A percentile compares a stretch with the other conserved stretches of the same genome.
These are phyloP conservation scores for Phorcus lineatus DNA, from an alignment of 2,888 invertebrate genomes.

Conservation along the genomic window DNA sequence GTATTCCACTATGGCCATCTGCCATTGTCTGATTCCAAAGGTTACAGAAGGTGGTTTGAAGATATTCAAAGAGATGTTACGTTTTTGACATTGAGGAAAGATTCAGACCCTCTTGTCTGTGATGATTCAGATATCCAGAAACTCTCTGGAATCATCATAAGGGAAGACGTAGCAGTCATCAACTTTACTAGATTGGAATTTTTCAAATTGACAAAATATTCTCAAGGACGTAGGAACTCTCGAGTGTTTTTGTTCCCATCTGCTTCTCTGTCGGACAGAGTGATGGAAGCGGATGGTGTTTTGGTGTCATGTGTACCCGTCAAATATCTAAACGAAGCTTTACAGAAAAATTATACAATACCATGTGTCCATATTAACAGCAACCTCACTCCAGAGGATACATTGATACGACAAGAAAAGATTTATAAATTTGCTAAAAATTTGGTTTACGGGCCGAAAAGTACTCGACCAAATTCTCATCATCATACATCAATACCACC, in stretches of 20 bases:
- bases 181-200: conserved; percentile 32
- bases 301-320: conserved; percentile 28
- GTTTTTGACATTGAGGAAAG: conserved; percentile 33
- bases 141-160: conserved; percentile 37
- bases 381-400: conserved; percentile 30
- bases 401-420: conserved; percentile 24
- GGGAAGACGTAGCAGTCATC: conserved; percentile 37
- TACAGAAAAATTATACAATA: neutral
- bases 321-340: conserved; percentile 19
- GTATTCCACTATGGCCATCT: conserved; percentile 39
- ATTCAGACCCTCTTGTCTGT: conserved; percentile 30
- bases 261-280: conserved; percentile 29
- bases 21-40: conserved; percentile 34
- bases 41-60: conserved; percentile 44
- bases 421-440: conserved; percentile 37
- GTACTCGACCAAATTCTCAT: conserved; percentile 20
- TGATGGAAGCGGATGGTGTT: conserved; percentile 11
- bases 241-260: conserved; percentile 37
- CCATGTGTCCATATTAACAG: conserved; percentile 35
- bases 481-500: neutral
- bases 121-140: conserved; percentile 32
- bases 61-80: conserved; percentile 41
- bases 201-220: conserved; percentile 14
- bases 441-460: conserved; percentile 31
- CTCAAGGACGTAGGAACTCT: neutral